Evolutionary conservation across 1,140 invertebrate species (phyloP).

Genomic region (Sesamia nonagrioides): DNA sequence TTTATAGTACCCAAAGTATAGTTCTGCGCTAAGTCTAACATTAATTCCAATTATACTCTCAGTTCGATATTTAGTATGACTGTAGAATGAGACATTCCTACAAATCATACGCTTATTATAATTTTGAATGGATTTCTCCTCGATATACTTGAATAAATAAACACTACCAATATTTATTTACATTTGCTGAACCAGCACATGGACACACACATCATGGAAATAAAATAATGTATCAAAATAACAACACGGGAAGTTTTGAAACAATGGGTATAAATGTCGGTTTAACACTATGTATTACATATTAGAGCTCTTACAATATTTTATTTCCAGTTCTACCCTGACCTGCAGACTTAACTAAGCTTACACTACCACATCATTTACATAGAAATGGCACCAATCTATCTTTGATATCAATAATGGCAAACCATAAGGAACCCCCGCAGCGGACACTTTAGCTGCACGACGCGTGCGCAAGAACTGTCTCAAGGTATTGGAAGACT

Average conservation of each 20-base stretch:
- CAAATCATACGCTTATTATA: slow-evolving; percentile 69
- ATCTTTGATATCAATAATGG: slow-evolving; percentile 87
- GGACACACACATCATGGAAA: slow-evolving; percentile 85
- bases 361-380: slow-evolving; percentile 86
- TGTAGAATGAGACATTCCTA: slow-evolving; percentile 74
- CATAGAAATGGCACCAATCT: slow-evolving; percentile 87
- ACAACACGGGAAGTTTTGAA: slow-evolving; percentile 67
- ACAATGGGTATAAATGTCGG: slow-evolving; percentile 69
- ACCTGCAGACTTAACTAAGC: slow-evolving; percentile 86
- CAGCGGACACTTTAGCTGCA: slow-evolving; percentile 73
- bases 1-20: slow-evolving; percentile 82
- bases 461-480: slow-evolving; percentile 64
- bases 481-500: slow-evolving; percentile 86
- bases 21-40: slow-evolving; percentile 84
- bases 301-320: slow-evolving; percentile 79
- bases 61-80: slow-evolving; percentile 77
- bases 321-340: slow-evolving; percentile 85
- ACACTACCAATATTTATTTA: slow-evolving; percentile 81
- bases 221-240: slow-evolving; percentile 79
- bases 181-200: slow-evolving; percentile 85
- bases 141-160: slow-evolving; percentile 82
- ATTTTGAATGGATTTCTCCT: slow-evolving; percentile 73
- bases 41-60: slow-evolving; percentile 79
- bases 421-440: slow-evolving; percentile 86
- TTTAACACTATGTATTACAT: slow-evolving; percentile 67